phyloP scores from a whole-genome alignment of 2,888 invertebrate species.

The Operophtera brumata region DNA sequence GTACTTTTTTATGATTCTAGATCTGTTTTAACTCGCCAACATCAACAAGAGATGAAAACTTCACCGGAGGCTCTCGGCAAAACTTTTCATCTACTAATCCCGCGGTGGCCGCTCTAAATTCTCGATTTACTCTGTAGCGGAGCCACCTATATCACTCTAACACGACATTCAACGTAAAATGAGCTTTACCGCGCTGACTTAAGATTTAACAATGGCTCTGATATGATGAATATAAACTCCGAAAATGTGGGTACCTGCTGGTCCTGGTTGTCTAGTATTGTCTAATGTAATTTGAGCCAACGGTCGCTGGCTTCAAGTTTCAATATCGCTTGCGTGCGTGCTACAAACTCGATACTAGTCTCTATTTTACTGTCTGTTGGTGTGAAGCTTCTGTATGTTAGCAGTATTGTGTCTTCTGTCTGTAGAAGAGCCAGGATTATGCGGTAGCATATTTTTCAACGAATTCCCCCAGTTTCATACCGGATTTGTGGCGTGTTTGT shows the following conservation, averaged over 20 bases:
- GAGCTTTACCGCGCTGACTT: neutral
- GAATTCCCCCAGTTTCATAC: slow-evolving; percentile 59
- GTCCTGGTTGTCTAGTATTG: too few relatives aligned
- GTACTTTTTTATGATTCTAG: slow-evolving; percentile 7
- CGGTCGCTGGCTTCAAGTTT: too few relatives aligned
- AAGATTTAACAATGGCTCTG: neutral
- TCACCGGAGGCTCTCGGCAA: slow-evolving; percentile 49
- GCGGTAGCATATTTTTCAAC: slow-evolving; percentile 71
- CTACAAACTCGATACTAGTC: too few relatives aligned
- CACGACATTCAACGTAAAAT: neutral
- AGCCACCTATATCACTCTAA: slow-evolving; percentile 34
- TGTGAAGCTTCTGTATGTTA: neutral
- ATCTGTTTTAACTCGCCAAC: slow-evolving; percentile 36
- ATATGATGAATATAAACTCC: too few relatives aligned
- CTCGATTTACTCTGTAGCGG: slow-evolving; percentile 72
- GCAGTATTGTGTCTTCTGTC: slow-evolving; percentile 1
- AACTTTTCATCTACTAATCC: slow-evolving; percentile 74
- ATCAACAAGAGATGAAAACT: slow-evolving; percentile 75
- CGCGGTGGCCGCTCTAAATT: slow-evolving; percentile 67
- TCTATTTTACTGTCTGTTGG: neutral
- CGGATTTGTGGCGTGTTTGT: slow-evolving; percentile 64
- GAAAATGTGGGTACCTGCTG: too few relatives aligned
- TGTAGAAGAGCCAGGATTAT: slow-evolving; percentile 48
- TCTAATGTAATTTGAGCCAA: too few relatives aligned
- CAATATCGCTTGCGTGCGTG: too few relatives aligned